phyloP scores from a whole-genome alignment of 92 coral and sea anemone genomes.

The Hydrozoanthus gracilis region DNA sequence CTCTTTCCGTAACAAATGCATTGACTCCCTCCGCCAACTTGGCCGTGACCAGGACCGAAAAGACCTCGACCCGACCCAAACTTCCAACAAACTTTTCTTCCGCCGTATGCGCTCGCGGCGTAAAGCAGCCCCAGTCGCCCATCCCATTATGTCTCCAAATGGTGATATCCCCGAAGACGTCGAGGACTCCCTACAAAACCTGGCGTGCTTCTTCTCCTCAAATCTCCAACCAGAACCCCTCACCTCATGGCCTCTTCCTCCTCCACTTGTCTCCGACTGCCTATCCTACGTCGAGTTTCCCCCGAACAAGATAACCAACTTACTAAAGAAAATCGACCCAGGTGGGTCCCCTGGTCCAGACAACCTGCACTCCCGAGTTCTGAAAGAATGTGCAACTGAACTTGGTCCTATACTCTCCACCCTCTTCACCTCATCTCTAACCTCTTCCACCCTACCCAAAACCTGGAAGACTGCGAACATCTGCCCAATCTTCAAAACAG shows the following conservation, averaged over 20 bases:
- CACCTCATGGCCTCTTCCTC: background rate
- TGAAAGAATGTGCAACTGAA: slow-evolving; percentile 40
- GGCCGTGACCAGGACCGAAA: no score
- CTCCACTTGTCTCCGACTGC: background rate
- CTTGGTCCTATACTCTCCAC: slow-evolving; percentile 19
- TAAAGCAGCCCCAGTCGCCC: no score
- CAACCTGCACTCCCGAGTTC: slow-evolving; percentile 32
- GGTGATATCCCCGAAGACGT: background rate
- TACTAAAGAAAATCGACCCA: slow-evolving; percentile 26
- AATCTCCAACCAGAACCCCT: no score
- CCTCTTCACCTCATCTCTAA: slow-evolving; percentile 1
- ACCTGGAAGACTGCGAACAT: background rate
- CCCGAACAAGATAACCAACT: background rate
- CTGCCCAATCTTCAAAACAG: background rate
- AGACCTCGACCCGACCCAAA: no score
- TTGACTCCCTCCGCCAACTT: no score
- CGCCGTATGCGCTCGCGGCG: no score
- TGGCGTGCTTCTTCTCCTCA: background rate
- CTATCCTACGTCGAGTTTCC: background rate
- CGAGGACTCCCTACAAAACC: background rate
- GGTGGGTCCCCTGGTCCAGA: slow-evolving; percentile 41
- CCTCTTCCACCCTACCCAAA: background rate
- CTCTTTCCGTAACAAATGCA: no score
- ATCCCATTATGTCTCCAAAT: background rate
- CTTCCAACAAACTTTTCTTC: no score